Conservation (phyloP, 2,113 vertebrate species). For the Emydocephalus ijimae region DNA sequence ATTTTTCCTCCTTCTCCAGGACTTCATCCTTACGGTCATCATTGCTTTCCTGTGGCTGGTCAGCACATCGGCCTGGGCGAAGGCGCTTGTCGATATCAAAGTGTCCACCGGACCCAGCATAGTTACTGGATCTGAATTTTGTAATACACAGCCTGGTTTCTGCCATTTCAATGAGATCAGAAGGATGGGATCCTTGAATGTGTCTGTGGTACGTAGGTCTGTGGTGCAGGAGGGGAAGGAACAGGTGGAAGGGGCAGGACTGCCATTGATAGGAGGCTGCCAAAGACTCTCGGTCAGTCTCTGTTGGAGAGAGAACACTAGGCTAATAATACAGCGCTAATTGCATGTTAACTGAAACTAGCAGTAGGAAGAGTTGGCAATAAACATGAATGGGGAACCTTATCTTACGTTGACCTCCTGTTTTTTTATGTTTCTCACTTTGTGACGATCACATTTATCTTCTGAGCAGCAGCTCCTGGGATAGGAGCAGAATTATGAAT, state of each 20-base stretch:
- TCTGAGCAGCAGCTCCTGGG: neutral
- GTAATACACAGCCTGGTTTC: accelerated
- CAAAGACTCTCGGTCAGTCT: too few species aligned
- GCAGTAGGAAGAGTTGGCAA: neutral
- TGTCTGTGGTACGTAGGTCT: slow-evolving; percentile 73
- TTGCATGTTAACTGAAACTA: neutral
- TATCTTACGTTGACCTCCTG: neutral
- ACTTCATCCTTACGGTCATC: slow-evolving; percentile 82
- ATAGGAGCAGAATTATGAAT: neutral
- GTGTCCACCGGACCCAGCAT: slow-evolving; percentile 78
- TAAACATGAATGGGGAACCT: neutral
- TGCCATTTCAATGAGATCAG: slow-evolving; percentile 54
- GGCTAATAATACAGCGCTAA: neutral
- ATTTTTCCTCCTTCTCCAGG: slow-evolving; percentile 61
- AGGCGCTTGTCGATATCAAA: slow-evolving; percentile 88
- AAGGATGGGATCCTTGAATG: slow-evolving; percentile 73
- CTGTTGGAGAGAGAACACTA: neutral
- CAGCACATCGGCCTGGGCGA: slow-evolving; percentile 89
- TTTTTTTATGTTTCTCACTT: neutral
- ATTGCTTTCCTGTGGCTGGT: slow-evolving; percentile 92
- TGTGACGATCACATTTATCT: neutral
- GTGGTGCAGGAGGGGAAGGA: neutral
- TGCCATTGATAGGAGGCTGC: too few species aligned
- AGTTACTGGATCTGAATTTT: slow-evolving; percentile 34
- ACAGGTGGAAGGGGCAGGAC: too few species aligned